Evolutionary conservation across 2,113 vertebrate species (phyloP), one percentile per base, ranked within the genome.

Genomic region (Mola mola): DNA sequence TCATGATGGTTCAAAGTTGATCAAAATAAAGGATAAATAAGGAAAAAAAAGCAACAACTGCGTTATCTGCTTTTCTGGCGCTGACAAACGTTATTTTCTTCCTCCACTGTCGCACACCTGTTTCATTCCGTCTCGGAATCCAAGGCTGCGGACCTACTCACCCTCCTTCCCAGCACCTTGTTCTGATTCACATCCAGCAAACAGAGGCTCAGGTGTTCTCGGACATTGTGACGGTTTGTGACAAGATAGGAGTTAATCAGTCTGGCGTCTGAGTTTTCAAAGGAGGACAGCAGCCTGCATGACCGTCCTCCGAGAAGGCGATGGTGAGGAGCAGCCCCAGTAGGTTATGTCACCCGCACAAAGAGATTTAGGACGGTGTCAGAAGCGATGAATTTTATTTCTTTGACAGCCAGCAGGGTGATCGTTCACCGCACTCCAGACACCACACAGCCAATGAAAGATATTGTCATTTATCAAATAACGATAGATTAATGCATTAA

Each of bases 351-450:
- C 78, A 66, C 38, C 51, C 31, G 47, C 33, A 37, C 56, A 64
- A 60, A 12, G 63, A 89, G 83, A 86, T 85, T 83, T 69, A 87
- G 11, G 66, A 60, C 57, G 10, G 43, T 58, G 76, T 77, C 76
- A 73, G 56, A 66, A 34, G 44, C 48, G 50, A 58, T 73, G 72
- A 68, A 74, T 80, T 77, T 82, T 49, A 75, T 78, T 58, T 40
- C 37, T 78, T 74, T 83, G 87, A 87, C 84, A 81, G 73, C 53
- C 66, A 62, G 44, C 61, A 75, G 72, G 41, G 46, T 49, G 48
- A 83, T 87, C 68, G 53, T 87, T 86, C 81, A 82, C 46, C 9
- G 50, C 5, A 8, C 33, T 51, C 49, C 37, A 31, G 22, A 9
- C 68, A 56, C 46, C 47, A 48, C 64, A 66, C 60, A 34, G 43